Evolutionary conservation across 2,113 vertebrate genomes (phyloP), one percentile per base, ranked within the genome.

Genomic region (Mormyrus iriodes): DNA sequence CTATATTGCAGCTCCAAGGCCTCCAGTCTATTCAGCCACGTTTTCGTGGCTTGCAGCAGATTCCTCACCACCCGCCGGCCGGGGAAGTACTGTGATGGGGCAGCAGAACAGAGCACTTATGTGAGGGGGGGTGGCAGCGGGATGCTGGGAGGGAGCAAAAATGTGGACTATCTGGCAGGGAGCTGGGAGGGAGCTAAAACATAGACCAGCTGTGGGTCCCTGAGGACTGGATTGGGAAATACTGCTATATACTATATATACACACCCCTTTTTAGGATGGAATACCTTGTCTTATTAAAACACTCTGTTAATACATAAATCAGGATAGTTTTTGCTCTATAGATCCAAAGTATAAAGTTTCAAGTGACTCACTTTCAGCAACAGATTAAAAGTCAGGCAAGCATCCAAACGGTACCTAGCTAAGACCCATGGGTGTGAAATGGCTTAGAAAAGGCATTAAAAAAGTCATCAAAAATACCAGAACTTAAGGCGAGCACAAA

Each of bases 31-130:
- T 85, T 91, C 53, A 99, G 94, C 97, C 97, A 97, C 3, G 91
- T 2, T 17, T 96, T 91, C 52, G 96, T 15, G 4, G 93, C 93
- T 88, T 91, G 93, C 92, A 99, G 91, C 88, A 96, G 94, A 89
- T 96, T 97, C 93, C 93, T 95, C 92, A 97, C 96, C 0, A 92
- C 17, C 3, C 96, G 95, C 27, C 96, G 97, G 21, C 97, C 98
- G 0, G 97, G 97, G 90, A 98, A 98, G 92, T 97, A 96, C 98
- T 99, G 93, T 58, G 90, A 88, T 84, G 48, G 89, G 79, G 88
- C 0, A 21, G 52, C 3, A 44, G 24, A 61, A 19, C 35, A 24
- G 17, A 27, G 46, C 9, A 17, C 19, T 85, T 49, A n/a, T 19
- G 48, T 49, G 21, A 9, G 48, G 48, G 55, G 55, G 55, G 6